Base-by-base conservation (phyloP, 2,888 invertebrate genomes). In the Papilio elwesi region DNA sequence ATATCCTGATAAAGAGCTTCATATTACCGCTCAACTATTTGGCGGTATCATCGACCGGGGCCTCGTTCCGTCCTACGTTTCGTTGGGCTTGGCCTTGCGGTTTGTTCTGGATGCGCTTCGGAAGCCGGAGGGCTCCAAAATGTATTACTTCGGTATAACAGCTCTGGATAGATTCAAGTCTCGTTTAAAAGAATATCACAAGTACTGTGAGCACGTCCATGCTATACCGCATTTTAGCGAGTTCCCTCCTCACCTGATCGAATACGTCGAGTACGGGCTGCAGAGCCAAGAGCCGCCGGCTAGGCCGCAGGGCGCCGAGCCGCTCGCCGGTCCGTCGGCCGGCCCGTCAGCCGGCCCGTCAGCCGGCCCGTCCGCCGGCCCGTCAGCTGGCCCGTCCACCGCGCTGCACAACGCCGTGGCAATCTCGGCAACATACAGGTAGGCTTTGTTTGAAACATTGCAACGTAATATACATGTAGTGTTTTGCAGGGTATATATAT, bases 1-100 rank as follows among this genome's bases (percentile, higher is more conserved):
- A 85, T 99, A 99, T 89, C 99, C 99, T 0, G 98, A 98, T 77
- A 97, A 98, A 85, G 99, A 99, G 87, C 91, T 99, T 26, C 97
- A 97, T 84, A 98, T 97, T 13, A 99, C 98, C 0, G 98, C 98
- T 2, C 97, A 98, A 82, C 92, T 99, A 0, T 99, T 98, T 88
- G 98, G 99, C 51, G 98, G 98, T 8, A 98, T 98, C 75, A 97
- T 98, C 68, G 98, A 98, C 82, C 95, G 97, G 70, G 97, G 97
- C 68, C 94, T 98, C 49, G 97, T 98, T n/a, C 96, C 97, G 16
- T 96, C 95, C 43, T 96, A 96, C 80, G 94, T 96, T 76, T 95
- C 96, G 0, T 87, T 98, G 10, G 98, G 98, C 0, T 92, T 98
- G 52, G 98, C 98, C 0, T 85, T 98, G 64, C 94, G 98, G 68